phyloP scores from a whole-genome alignment of 2,113 vertebrate species.

The Cariama cristata region DNA sequence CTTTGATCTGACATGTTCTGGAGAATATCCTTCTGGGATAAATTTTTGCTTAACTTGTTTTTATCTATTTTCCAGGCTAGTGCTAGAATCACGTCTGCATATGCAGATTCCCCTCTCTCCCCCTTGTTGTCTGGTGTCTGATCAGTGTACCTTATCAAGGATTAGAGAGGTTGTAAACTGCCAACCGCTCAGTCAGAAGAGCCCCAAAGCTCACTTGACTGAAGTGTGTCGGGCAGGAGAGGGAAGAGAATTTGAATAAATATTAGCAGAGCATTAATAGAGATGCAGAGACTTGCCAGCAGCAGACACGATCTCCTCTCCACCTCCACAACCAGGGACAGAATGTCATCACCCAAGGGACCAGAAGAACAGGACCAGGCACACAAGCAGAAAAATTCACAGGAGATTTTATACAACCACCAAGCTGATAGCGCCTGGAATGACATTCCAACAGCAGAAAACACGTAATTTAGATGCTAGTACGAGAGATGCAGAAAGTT shows the following conservation, averaged over 20 bases:
- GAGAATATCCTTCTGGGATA: not conserved
- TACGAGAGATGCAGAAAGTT: not conserved
- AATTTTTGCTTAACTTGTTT: no score
- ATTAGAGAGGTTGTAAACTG: not conserved
- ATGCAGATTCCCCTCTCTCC: not conserved
- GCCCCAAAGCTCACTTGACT: not conserved
- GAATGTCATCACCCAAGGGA: not conserved
- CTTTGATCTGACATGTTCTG: not conserved
- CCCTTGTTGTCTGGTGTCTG: not conserved
- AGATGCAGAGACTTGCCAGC: not conserved
- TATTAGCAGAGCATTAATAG: not conserved
- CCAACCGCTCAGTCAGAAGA: not conserved
- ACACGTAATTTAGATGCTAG: rapidly evolving
- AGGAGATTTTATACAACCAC: not conserved
- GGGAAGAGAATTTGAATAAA: not conserved
- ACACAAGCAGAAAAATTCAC: not conserved
- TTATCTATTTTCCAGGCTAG: not conserved
- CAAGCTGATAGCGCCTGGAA: not conserved
- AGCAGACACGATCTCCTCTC: not conserved
- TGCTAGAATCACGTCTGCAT: not conserved
- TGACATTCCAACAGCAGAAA: not conserved
- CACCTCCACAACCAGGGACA: not conserved
- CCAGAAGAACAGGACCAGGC: not conserved
- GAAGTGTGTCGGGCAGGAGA: not conserved
- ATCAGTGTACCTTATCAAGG: not conserved